Base-by-base conservation (phyloP, 1,140 invertebrate species). In the Cotesia typhae region DNA sequence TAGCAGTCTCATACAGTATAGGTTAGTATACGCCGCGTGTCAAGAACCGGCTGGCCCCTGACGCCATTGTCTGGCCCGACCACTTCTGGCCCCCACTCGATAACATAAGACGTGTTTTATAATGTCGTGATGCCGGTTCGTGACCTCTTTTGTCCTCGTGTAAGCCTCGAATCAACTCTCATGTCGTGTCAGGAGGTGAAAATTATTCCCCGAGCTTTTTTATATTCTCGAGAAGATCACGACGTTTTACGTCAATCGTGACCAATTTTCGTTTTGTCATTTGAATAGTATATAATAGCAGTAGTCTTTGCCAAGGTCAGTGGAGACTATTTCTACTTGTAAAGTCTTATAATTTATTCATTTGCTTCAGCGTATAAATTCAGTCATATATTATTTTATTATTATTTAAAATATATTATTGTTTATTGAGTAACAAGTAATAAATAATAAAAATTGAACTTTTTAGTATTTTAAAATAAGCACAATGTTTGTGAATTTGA, bases 1-100 rank as follows among this genome's bases (percentile, higher is more conserved):
- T 68, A 73, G 67, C 63, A 68, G 75, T 68, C 74, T 59, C 66
- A 75, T 28, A 28, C 55, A 47, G 68, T 20, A 14, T n/a, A 7
- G 7, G 47, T 52, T 52, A 61, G 60, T 59, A 28, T 61, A 59
- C 70, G 67, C 74, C 76, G 74, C 80, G 82, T 81, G 82, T 84
- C 83, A 82, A 83, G 84, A 84, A 85, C 83, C 83, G 84, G 83
- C 83, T 83, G 82, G 78, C 79, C 81, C 80, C 81, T 81, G 77
- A 80, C 78, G 82, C 82, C 82, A 84, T 84, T 84, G 82, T 84
- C 81, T 81, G 80, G 78, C 78, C 67, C 71, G 41, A 66, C 55
- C 36, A 67, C 63, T 28, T 67, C n/a, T 69, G 28, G 68, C 64
- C 57, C 64, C 69, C 55, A 68, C 71, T 72, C 70, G 10, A 51